Percentiles rank a stretch among this genome's conserved stretches.
Conservation (phyloP, 2,888 invertebrate species). For the Electrophaes corylata region DNA sequence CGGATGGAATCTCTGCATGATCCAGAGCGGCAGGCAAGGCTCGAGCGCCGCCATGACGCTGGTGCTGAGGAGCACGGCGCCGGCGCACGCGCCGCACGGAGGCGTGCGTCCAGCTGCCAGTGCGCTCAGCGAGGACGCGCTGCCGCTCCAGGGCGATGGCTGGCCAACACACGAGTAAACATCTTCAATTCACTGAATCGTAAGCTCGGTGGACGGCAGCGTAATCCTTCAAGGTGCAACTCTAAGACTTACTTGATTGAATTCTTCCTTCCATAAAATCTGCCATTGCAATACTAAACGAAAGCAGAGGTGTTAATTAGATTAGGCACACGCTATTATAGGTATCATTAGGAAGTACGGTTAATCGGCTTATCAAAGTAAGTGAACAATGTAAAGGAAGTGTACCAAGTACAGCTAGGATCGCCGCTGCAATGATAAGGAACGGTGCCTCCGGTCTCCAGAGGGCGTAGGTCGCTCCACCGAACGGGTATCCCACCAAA, state of each 20-base stretch:
- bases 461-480: conserved; percentile 64
- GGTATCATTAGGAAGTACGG: too few relatives aligned
- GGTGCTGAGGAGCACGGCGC: conserved; percentile 71
- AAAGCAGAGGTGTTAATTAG: neutral
- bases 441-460: conserved; percentile 70
- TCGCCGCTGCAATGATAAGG: conserved; percentile 58
- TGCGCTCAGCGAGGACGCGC: conserved; percentile 39
- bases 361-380: neutral
- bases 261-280: conserved; percentile 59
- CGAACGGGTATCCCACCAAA: conserved; percentile 75
- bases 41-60: conserved; percentile 75
- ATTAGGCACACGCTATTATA: neutral
- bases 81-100: conserved; percentile 62
- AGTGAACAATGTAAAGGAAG: neutral
- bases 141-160: neutral
- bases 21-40: conserved; percentile 73
- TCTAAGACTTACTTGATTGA: conserved; percentile 54
- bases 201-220: neutral
- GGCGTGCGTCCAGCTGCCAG: conserved; percentile 45
- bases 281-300: conserved; percentile 60
- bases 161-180: neutral
- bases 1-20: conserved; percentile 60
- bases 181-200: neutral
- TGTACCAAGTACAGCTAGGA: conserved; percentile 59
- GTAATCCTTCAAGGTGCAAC: neutral